A percentile compares a stretch with the other conserved stretches of the same genome.
Evolutionary conservation across 2,113 vertebrate genomes (phyloP).

Genomic region (Phycodurus eques): DNA sequence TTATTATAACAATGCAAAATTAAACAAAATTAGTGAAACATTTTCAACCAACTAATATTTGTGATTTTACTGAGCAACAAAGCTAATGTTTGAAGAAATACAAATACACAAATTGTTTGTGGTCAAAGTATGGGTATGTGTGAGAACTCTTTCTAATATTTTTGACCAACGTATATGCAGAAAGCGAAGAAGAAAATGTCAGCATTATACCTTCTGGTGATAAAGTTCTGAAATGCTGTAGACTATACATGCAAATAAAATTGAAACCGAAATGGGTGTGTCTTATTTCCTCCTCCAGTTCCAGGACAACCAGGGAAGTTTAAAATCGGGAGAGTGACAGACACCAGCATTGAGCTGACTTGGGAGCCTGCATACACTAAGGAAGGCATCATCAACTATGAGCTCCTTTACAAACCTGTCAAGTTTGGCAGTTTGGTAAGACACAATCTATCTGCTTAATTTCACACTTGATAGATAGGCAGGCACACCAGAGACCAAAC

Average conservation of each 20-base stretch:
- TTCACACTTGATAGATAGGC: neutral
- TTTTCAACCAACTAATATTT: no score
- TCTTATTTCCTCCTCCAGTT: conserved; percentile 70
- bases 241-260: neutral
- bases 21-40: no score
- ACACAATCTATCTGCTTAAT: neutral
- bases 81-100: no score
- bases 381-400: conserved; percentile 90
- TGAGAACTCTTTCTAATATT: no score
- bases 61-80: no score
- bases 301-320: conserved; percentile 95
- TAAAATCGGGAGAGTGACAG: conserved; percentile 85
- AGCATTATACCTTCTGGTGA: no score
- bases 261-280: neutral
- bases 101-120: no score
- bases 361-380: conserved; percentile 89
- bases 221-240: neutral
- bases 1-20: no score
- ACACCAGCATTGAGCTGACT: conserved; percentile 85
- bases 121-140: no score
- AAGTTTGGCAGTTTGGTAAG: conserved; percentile 84
- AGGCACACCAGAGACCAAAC: neutral
- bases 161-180: no score
- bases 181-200: no score
- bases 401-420: conserved; percentile 89